phyloP scores from a whole-genome alignment of 2,888 invertebrate genomes.

The Shargacucullia verbasci region DNA sequence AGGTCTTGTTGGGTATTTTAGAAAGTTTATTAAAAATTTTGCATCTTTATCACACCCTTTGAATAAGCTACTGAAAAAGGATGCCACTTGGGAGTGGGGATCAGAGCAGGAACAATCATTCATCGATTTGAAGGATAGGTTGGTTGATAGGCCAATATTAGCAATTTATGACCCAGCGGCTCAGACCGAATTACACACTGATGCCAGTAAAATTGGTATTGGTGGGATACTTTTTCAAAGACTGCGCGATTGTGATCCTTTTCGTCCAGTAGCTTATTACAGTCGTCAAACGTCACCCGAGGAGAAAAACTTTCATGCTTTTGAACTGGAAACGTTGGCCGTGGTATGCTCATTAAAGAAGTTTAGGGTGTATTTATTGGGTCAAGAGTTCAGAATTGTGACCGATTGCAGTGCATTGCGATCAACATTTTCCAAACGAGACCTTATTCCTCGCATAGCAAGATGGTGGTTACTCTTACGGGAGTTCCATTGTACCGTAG shows the following conservation, averaged over 20 bases:
- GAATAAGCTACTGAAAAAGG: no score
- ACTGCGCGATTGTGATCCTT: background rate
- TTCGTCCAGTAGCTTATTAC: no score
- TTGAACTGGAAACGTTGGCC: slow-evolving; percentile 49
- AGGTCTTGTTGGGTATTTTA: no score
- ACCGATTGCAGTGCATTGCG: slow-evolving; percentile 39
- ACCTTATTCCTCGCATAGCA: no score
- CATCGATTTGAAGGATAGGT: background rate
- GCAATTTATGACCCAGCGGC: slow-evolving; percentile 1
- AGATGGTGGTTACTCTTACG: no score
- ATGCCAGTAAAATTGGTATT: slow-evolving; percentile 1
- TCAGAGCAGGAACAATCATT: slow-evolving; percentile 1
- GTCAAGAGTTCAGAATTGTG: slow-evolving; percentile 14
- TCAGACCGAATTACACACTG: no score
- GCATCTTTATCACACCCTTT: no score
- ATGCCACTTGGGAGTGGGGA: background rate
- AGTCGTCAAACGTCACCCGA: no score
- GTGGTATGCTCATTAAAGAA: no score
- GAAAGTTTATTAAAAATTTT: no score
- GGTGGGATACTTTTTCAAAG: slow-evolving; percentile 7
- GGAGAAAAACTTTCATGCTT: slow-evolving; percentile 49
- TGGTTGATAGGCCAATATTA: slow-evolving; percentile 1
- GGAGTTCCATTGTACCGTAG: no score
- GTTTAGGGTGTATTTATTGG: slow-evolving; percentile 16
- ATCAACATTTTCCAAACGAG: no score